Evolutionary conservation across 2,113 vertebrate species (phyloP), one percentile per base, ranked within the genome.

Genomic region (Gavia stellata): DNA sequence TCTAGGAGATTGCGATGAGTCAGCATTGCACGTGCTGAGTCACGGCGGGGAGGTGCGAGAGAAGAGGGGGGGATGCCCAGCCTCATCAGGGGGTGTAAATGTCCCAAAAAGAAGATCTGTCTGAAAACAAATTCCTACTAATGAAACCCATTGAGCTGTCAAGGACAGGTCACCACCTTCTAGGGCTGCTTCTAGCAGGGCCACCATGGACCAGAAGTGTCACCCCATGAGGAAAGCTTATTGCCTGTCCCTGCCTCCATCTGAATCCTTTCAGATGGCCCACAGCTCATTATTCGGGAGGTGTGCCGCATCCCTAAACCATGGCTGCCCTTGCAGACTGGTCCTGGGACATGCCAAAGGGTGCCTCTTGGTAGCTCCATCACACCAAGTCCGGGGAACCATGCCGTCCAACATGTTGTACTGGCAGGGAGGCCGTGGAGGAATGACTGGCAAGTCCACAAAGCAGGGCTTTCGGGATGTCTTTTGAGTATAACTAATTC

Each of bases 361-460:
- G 0, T 33, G n/a, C 6, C 14, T 65, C 72, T 68, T 59, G 49
- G 77, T 47, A 56, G 53, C 16, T 90, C 45, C 28, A 12, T n/a
- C 80, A 36, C 6, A 24, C 44, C 24, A 20, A 12, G 11, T n/a
- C 26, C 53, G 50, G 53, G 65, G 34, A 81, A 13, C 13, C 40
- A 2, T 10, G 8, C 15, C 2, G 4, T 31, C 18, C 42, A 50
- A 3, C 10, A 1, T 33, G 56, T 49, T 2, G 0, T 12, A 10
- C 17, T 7, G 26, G 16, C 47, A 38, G 45, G 50, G 49, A 55
- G 40, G 26, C 50, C 19, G 0, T 7, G 26, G 38, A 79, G 38
- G 25, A 80, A 73, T 33, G 70, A 20, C 31, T 77, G 53, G 34
- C 15, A 52, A 14, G 13, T 14, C 44, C 56, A 71, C 62, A 75